Percentiles rank a stretch among this genome's conserved stretches.
These are phyloP conservation scores for Icerya purchasi DNA, from an alignment of 2,888 invertebrate species.

Conservation along the genomic window DNA sequence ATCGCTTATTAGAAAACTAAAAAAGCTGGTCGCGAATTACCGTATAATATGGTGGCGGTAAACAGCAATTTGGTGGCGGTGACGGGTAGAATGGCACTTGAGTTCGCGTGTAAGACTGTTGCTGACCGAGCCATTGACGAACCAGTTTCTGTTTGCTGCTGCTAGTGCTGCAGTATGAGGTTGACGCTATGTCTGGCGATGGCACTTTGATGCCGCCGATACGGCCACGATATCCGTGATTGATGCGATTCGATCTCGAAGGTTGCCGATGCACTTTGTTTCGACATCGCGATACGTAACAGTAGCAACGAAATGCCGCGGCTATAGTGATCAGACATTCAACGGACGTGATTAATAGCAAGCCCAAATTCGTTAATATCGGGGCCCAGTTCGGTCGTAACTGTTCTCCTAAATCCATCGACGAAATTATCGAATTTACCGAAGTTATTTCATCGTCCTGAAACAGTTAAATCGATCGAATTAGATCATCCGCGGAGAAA, in stretches of 20 bases:
- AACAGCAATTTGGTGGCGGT: background rate
- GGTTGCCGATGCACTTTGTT: background rate
- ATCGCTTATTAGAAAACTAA: too few species aligned
- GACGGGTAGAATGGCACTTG: constrained; percentile 8
- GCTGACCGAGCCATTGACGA: constrained; percentile 18
- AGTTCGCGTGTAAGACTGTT: constrained; percentile 7
- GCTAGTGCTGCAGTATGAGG: constrained; percentile 15
- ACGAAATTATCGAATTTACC: background rate
- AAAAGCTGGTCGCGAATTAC: too few species aligned
- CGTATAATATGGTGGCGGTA: constrained; percentile 12
- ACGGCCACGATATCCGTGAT: constrained; percentile 6
- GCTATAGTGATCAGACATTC: constrained; percentile 18
- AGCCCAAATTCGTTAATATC: constrained; percentile 19
- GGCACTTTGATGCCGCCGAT: background rate
- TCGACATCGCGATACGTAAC: constrained; percentile 18
- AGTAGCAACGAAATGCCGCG: constrained; percentile 19
- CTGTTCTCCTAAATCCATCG: constrained; percentile 4
- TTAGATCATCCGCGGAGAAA: too few species aligned
- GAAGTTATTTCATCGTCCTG: background rate
- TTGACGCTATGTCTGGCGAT: constrained; percentile 12
- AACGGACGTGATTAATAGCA: constrained; percentile 18
- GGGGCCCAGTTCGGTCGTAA: constrained; percentile 18
- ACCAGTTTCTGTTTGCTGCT: constrained; percentile 17
- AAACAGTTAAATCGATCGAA: too few species aligned
- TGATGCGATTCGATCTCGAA: background rate